Conservation (phyloP, 2,888 invertebrate species). For the Drosophila silvestris region DNA sequence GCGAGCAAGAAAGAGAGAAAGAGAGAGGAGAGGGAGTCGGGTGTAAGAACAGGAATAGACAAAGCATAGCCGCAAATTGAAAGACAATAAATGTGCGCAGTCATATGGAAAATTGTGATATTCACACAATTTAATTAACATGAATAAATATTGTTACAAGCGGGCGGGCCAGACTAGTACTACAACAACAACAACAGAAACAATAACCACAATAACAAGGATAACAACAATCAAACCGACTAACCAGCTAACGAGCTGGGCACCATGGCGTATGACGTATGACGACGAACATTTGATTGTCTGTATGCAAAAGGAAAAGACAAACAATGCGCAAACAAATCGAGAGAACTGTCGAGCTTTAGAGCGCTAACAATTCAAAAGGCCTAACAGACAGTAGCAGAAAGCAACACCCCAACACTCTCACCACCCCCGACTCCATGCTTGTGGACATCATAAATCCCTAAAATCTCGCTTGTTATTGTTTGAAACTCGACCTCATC, state of each 20-base stretch:
- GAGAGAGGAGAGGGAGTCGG: background rate
- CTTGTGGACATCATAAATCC: conserved; percentile 75
- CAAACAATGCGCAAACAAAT: conserved; percentile 77
- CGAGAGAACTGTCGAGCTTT: conserved; percentile 53
- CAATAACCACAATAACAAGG: conserved; percentile 24
- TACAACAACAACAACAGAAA: conserved; percentile 19
- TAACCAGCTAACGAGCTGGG: conserved; percentile 73
- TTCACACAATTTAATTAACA: conserved; percentile 85
- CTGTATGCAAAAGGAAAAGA: conserved; percentile 63
- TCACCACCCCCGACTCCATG: background rate
- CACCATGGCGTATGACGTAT: conserved; percentile 75
- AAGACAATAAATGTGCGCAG: conserved; percentile 83
- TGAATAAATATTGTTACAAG: conserved; percentile 84
- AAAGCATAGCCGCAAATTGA: conserved; percentile 78
- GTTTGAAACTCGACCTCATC: conserved; percentile 77
- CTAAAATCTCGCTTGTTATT: conserved; percentile 79
- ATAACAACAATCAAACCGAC: conserved; percentile 35
- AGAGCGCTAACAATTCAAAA: conserved; percentile 55
- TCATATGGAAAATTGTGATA: conserved; percentile 84
- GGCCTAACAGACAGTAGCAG: conserved; percentile 41
- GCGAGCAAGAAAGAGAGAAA: background rate
- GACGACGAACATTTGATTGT: conserved; percentile 71
- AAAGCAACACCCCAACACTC: background rate
- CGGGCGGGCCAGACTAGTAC: conserved; percentile 54
- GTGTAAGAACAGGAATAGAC: conserved; percentile 7